These are phyloP conservation scores for Etia nguti DNA, from an alignment of 2,113 vertebrate genomes.

Conservation along the genomic window DNA sequence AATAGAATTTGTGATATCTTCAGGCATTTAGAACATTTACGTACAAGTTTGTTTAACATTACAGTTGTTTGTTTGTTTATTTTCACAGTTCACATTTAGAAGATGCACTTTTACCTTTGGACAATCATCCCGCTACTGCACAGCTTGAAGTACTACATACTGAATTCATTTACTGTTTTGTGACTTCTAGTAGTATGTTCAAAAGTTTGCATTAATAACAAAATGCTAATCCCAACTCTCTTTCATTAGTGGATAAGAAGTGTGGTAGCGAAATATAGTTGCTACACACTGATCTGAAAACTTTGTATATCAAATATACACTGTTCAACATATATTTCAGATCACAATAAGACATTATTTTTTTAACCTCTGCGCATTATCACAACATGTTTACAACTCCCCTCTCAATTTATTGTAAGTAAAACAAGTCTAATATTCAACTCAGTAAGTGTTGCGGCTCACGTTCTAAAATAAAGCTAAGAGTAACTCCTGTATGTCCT, in stretches of 20 bases:
- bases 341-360: background rate
- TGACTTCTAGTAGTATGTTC: background rate
- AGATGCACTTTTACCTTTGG: background rate
- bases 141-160: background rate
- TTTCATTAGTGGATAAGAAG: background rate
- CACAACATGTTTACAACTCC: conserved; percentile 5
- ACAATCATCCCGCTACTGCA: background rate
- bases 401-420: background rate
- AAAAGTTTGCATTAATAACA: background rate
- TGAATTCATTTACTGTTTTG: background rate
- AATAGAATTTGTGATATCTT: background rate
- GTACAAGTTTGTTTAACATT: background rate
- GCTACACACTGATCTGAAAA: background rate
- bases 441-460: background rate
- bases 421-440: conserved; percentile 1
- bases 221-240: background rate
- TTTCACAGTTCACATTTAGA: background rate
- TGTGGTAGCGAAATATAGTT: background rate
- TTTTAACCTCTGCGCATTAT: background rate
- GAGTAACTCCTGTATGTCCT: background rate
- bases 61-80: background rate
- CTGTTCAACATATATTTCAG: background rate
- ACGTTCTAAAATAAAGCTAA: background rate
- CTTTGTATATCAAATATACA: background rate
- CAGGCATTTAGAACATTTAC: background rate